phyloP scores from a whole-genome alignment of 1,140 invertebrate genomes.

The Plodia interpunctella region DNA sequence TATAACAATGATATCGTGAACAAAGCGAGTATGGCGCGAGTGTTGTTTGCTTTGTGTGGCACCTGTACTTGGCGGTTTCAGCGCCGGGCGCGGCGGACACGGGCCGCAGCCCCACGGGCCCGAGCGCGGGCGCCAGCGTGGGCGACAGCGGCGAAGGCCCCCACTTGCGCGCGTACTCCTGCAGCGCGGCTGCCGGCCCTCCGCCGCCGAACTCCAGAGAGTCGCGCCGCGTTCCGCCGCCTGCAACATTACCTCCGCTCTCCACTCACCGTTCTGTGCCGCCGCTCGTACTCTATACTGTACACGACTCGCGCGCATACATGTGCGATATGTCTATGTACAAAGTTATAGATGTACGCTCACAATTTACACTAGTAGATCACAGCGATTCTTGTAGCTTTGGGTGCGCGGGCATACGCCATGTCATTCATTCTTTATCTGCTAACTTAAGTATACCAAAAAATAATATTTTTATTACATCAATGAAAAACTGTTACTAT shows the following conservation, averaged over 20 bases:
- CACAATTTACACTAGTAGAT: constrained; percentile 16
- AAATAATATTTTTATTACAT: no score
- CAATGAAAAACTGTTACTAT: no score
- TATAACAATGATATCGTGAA: no score
- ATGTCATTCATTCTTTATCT: not conserved
- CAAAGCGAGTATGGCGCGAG: not conserved
- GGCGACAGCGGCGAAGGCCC: constrained; percentile 70
- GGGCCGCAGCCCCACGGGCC: constrained; percentile 75
- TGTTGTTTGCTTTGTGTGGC: constrained; percentile 10
- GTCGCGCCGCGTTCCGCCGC: constrained; percentile 58
- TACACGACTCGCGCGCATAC: constrained; percentile 17
- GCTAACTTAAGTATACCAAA: no score
- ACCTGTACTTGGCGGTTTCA: constrained; percentile 88
- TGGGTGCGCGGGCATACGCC: not conserved
- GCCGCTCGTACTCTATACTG: constrained; percentile 16
- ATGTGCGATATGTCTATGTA: constrained; percentile 17
- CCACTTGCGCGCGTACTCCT: constrained; percentile 75
- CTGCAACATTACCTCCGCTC: constrained; percentile 57
- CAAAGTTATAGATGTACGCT: constrained; percentile 22
- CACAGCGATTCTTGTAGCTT: not conserved
- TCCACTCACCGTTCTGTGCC: constrained; percentile 32
- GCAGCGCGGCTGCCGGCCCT: constrained; percentile 55
- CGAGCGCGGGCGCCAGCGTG: constrained; percentile 62
- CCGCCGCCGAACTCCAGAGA: constrained; percentile 69
- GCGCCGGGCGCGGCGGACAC: constrained; percentile 93